Evolutionary conservation across 2,113 vertebrate species (phyloP).

Genomic region (Oreochromis niloticus): DNA sequence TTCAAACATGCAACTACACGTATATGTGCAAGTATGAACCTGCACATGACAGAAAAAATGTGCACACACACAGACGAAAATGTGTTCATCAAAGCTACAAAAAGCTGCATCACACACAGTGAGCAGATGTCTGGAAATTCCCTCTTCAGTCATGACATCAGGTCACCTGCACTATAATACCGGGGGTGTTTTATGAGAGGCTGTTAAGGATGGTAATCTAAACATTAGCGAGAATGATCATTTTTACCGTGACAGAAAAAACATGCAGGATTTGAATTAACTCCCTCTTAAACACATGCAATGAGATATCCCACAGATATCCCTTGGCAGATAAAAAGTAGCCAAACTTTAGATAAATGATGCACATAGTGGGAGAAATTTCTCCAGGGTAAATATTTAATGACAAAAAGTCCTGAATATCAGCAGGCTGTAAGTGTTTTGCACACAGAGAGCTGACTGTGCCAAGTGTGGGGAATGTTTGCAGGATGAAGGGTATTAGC

Average conservation of each 20-base stretch:
- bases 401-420: neutral
- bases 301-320: neutral
- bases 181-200: neutral
- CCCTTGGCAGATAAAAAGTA: neutral
- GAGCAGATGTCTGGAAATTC: conserved; percentile 52
- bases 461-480: neutral
- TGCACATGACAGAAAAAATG: neutral
- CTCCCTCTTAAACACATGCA: neutral
- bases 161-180: neutral
- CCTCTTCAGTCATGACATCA: conserved; percentile 28
- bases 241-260: neutral
- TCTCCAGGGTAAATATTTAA: conserved; percentile 2
- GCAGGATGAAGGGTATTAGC: neutral
- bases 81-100: neutral
- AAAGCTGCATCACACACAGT: neutral
- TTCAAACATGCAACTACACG: neutral
- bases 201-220: neutral
- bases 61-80: neutral
- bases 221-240: neutral
- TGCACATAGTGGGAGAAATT: neutral
- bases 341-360: neutral
- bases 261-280: neutral
- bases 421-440: neutral
- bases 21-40: conserved; percentile 12
- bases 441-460: neutral